Conservation (phyloP, 2,113 vertebrate genomes). For the Silurus meridionalis region DNA sequence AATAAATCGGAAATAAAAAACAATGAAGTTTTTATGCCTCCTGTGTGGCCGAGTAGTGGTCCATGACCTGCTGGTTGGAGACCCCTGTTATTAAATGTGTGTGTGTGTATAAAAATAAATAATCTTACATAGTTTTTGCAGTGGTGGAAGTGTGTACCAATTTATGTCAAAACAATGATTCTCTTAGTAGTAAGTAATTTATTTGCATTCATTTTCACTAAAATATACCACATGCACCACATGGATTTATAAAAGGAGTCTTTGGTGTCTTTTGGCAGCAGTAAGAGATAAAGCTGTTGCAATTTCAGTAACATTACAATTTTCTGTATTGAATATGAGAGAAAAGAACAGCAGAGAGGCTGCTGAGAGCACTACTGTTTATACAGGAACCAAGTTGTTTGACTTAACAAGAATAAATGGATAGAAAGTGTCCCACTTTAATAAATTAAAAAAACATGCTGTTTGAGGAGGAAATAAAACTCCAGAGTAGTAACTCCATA, state of each 20-base stretch:
- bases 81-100: too few species aligned
- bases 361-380: background rate
- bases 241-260: background rate
- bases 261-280: background rate
- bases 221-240: background rate
- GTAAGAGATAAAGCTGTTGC: background rate
- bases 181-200: background rate
- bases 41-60: too few species aligned
- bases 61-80: too few species aligned
- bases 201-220: background rate
- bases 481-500: background rate
- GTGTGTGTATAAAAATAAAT: too few species aligned
- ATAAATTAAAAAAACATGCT: background rate
- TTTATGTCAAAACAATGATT: background rate
- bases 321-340: background rate
- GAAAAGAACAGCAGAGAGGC: background rate
- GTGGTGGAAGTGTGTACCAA: background rate
- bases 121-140: background rate
- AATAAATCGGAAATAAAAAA: too few species aligned
- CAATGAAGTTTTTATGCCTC: too few species aligned
- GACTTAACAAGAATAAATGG: background rate
- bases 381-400: background rate
- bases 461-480: background rate
- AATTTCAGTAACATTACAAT: background rate
- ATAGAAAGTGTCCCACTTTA: background rate